phyloP scores from a whole-genome alignment of 2,797 vertebrate species.

The Pseudochirops cupreus region DNA sequence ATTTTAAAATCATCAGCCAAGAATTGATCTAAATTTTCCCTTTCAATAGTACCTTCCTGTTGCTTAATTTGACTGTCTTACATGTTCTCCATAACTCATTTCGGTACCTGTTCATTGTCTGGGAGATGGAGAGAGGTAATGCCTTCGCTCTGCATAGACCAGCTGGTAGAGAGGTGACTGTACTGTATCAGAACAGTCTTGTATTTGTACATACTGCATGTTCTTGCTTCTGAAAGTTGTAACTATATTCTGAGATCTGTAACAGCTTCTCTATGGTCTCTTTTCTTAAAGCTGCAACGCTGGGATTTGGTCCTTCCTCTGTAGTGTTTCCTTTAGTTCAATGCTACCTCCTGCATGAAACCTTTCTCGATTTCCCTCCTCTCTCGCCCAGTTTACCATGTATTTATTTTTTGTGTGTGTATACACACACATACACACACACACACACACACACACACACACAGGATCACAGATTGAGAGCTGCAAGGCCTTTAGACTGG shows the following conservation, averaged over 20 bases:
- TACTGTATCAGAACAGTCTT: slow-evolving; percentile 20
- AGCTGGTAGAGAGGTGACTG: slow-evolving; percentile 31
- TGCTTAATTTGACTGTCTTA: slow-evolving; percentile 7
- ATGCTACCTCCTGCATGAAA: background rate
- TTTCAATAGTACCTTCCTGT: slow-evolving; percentile 10
- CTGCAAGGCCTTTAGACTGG: background rate
- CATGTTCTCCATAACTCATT: background rate
- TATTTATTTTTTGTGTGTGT: background rate
- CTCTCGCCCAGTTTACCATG: background rate
- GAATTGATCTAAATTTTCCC: slow-evolving; percentile 38
- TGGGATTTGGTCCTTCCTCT: background rate
- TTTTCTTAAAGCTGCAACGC: background rate
- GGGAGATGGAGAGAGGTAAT: background rate
- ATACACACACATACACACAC: accelerated
- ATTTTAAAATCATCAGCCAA: slow-evolving; percentile 49
- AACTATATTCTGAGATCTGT: slow-evolving; percentile 23
- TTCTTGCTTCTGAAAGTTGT: slow-evolving; percentile 33
- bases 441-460: too few species aligned
- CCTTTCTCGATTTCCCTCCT: background rate
- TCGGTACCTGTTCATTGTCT: slow-evolving; percentile 13
- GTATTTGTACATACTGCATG: slow-evolving; percentile 18
- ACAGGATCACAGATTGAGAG: background rate
- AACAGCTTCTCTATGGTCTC: slow-evolving; percentile 14
- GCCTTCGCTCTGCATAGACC: background rate
- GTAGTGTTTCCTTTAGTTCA: slow-evolving; percentile 35